Percentiles rank a stretch among this genome's conserved stretches.
Evolutionary conservation across 2,888 invertebrate species (phyloP).

Genomic region (Selenia dentaria): DNA sequence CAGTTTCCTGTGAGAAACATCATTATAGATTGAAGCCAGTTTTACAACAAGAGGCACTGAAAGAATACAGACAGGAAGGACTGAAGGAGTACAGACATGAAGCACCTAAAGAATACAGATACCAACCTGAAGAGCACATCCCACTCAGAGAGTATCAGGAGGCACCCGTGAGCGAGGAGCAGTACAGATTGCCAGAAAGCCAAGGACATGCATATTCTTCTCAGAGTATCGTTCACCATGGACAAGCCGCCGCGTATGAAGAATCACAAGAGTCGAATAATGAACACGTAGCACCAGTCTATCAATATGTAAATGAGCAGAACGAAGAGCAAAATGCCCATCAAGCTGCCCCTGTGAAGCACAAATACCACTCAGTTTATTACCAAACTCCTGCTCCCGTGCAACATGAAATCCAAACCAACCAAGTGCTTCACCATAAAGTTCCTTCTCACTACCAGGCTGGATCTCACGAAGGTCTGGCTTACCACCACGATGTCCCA

Average conservation of each 20-base stretch:
- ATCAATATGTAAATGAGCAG: conserved; percentile 52
- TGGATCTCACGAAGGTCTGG: conserved; percentile 11
- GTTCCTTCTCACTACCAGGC: conserved; percentile 28
- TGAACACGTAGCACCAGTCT: conserved; percentile 55
- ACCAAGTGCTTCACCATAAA: conserved; percentile 38
- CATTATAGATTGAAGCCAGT: conserved; percentile 51
- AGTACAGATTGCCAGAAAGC: conserved; percentile 38
- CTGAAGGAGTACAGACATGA: conserved; percentile 40
- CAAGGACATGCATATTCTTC: conserved; percentile 55
- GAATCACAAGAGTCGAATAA: conserved; percentile 52
- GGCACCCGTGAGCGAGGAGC: conserved; percentile 34
- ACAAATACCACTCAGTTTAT: conserved; percentile 30
- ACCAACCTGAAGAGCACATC: conserved; percentile 47
- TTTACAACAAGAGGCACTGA: conserved; percentile 51
- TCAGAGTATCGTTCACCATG: conserved; percentile 57
- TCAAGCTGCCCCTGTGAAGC: conserved; percentile 29
- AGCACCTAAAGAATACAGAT: conserved; percentile 54
- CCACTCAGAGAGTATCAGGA: conserved; percentile 47
- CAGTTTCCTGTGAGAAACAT: conserved; percentile 54
- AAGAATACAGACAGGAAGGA: conserved; percentile 52
- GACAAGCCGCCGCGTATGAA: conserved; percentile 43
- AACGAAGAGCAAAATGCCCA: conserved; percentile 39
- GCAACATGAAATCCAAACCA: conserved; percentile 45
- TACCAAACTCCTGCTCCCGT: conserved; percentile 33
- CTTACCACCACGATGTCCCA: conserved; percentile 13